Conservation (phyloP, 2,797 vertebrate species). For the Manis pentadactyla region DNA sequence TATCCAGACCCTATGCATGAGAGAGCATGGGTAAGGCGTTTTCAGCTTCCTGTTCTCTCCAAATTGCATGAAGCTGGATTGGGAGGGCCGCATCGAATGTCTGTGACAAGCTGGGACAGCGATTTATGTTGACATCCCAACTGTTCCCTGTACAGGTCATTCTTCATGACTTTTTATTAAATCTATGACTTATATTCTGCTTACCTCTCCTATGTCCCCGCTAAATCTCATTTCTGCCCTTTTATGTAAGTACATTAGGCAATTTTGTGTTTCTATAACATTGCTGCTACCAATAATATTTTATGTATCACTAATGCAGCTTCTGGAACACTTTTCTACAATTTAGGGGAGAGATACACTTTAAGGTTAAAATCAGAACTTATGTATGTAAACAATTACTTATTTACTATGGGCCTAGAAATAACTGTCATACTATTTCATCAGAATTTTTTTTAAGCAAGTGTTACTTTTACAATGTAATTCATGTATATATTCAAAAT, state of each 20-base stretch:
- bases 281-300: background rate
- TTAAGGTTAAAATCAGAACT: background rate
- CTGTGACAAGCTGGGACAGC: background rate
- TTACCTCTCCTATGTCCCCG: background rate
- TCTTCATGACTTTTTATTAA: background rate
- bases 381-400: background rate
- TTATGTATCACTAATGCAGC: background rate
- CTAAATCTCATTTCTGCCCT: background rate
- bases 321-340: background rate
- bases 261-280: background rate
- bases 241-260: background rate
- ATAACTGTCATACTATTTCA: background rate
- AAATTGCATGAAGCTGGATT: background rate
- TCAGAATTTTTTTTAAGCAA: background rate
- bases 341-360: background rate
- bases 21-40: background rate
- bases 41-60: background rate
- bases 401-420: background rate
- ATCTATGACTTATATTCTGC: background rate
- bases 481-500: background rate
- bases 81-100: background rate
- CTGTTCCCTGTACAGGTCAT: background rate
- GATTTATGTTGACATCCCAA: background rate
- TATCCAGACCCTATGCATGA: background rate
- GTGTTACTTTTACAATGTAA: background rate